Base-by-base conservation (phyloP, 2,797 vertebrate species). In the Parauchenoglanis punctatus region DNA sequence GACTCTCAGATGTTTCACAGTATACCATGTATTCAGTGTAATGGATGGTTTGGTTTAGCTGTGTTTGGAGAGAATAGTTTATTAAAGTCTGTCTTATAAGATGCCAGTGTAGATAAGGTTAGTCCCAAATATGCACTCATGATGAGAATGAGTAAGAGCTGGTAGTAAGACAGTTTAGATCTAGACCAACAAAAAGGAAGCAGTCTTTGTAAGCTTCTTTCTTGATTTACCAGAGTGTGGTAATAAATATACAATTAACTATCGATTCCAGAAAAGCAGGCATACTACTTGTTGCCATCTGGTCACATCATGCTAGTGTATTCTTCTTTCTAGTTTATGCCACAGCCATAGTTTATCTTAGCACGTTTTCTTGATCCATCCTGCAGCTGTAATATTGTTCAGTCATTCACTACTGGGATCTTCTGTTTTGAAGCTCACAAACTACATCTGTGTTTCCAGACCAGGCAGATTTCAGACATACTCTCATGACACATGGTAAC, bases 11-110 rank as follows among this genome's bases (percentile, higher is more conserved):
- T 84, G 83, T 84, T 73, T 72, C 52, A 84, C 52, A 40, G 52
- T 84, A 40, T 73, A 58, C 67, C 49, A 72, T 84, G 83, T 84
- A 84, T 84, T 84, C 83, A 84, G 63, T 44, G 67, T 84, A 84
- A 84, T 84, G 28, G 31, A 72, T 72, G 83, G 83, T 84, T 84
- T 72, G 15, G 12, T 84, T 83, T 17, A 73, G 68, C 83, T 72
- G 28, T 84, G 81, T 84, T 72, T 84, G 83, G 67, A 58, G 10
- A 84, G 52, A 18, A 84, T 56, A 6, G 46, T 84, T 84, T 84
- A 54, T 54, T 31, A 84, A 84, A 84, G 65, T 84, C 54, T 72
- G 67, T 84, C 23, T 84, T 72, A 67, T 31, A 83, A 83, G 81
- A 46, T 81, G 80, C 80, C 59, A 81, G 59, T 46, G 23, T 65